Conservation (phyloP, 2,113 vertebrate species). For the Chlorodrepanis virens region DNA sequence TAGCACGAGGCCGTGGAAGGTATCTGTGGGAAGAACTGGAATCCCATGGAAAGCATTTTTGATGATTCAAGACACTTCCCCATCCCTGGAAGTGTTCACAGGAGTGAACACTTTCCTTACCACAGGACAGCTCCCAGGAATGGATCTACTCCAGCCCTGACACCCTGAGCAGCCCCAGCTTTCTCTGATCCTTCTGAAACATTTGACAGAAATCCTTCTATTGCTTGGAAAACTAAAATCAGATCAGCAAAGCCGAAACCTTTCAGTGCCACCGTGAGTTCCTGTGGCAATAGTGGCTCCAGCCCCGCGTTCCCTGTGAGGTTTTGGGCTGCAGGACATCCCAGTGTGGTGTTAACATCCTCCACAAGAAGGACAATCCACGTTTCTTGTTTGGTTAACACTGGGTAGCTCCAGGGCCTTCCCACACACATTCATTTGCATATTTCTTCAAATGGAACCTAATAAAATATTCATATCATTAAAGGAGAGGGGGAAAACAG, state of each 20-base stretch:
- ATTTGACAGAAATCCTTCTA: background rate
- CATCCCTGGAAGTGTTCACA: background rate
- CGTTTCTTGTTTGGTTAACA: conserved; percentile 41
- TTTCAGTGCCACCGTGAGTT: background rate
- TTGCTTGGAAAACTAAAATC: background rate
- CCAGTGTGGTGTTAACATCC: background rate
- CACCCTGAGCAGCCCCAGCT: background rate
- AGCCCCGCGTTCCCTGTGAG: background rate
- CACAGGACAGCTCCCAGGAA: background rate
- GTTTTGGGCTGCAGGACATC: background rate
- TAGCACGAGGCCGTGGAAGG: background rate
- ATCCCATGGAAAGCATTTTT: background rate
- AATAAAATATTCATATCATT: conserved; percentile 40
- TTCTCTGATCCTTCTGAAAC: background rate
- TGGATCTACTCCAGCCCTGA: background rate
- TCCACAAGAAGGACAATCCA: background rate
- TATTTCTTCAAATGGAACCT: background rate
- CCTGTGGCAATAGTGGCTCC: background rate
- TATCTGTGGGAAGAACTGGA: background rate
- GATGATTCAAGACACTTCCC: background rate
- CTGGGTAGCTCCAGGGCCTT: conserved; percentile 21
- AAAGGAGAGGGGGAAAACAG: background rate
- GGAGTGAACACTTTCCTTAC: background rate
- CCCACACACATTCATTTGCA: conserved; percentile 27
- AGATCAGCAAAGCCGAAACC: background rate